Evolutionary conservation across 1,140 invertebrate genomes (phyloP), one percentile per base, ranked within the genome.

Genomic region (Elysia chlorotica): DNA sequence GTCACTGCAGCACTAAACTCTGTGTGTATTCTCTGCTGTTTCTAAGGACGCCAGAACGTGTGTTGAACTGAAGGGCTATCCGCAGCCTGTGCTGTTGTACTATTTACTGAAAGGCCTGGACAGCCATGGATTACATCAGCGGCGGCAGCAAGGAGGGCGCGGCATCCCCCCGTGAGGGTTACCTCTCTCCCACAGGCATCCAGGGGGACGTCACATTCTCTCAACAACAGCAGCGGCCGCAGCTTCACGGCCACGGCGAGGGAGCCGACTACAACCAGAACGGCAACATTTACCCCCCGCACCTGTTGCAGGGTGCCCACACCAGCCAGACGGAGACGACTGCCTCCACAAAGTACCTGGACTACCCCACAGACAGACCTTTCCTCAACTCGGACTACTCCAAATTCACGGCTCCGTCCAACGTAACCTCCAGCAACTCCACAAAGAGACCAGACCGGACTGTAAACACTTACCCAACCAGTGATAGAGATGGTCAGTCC

Each of bases 301-400:
- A 59, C 56, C 23, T 14, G 10, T 10, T 28, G 23, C 10, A n/a
- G 56, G 10, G 25, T 38, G 36, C n/a, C n/a, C n/a, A 75, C 65
- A 41, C 71, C 74, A 14, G 23, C 74, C 0, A 75, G 74, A 38
- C 57, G 57, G 67, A 74, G 25, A 67, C n/a, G 28, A 56, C 25
- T 0, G 68, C 71, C 37, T 69, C 73, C n/a, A 71, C 73, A 30
- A 65, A 73, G 30, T 81, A 78, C 75, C 67, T 76, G n/a, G 73
- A 76, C 1, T 85, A 82, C 53, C 78, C 79, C 3, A 63, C 73
- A n/a, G 62, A 59, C n/a, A 78, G 78, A 28, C 83, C 83, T 19
- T 85, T 82, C 75, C 78, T 85, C 54, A 82, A 83, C 65, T 75
- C 78, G 59, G 76, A 81, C 48, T 85, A 80, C 61, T 59, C 66